Conservation (phyloP, 2,797 vertebrate species). For the Leucoraja ocellata region DNA sequence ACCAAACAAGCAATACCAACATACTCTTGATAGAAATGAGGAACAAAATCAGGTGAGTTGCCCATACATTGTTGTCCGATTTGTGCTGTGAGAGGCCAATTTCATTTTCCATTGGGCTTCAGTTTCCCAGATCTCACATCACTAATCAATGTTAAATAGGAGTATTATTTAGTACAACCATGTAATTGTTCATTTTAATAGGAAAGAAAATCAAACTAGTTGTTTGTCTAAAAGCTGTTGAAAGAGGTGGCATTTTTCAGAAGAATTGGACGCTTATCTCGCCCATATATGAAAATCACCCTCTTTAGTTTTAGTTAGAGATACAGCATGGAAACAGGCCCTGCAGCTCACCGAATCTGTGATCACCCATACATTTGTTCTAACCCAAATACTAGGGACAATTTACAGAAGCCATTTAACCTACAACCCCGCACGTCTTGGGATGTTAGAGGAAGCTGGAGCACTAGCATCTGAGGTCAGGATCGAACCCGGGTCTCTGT, state of each 20-base stretch:
- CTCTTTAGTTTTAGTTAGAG: too few species aligned
- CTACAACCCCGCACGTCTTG: too few species aligned
- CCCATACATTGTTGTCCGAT: not conserved
- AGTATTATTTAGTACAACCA: not conserved
- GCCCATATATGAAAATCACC: too few species aligned
- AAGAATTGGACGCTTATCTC: not conserved
- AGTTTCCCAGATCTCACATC: not conserved
- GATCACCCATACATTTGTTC: too few species aligned
- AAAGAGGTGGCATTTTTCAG: not conserved
- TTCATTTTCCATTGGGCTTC: not conserved
- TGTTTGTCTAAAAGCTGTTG: not conserved
- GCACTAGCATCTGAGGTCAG: too few species aligned
- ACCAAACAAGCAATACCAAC: not conserved
- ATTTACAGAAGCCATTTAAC: too few species aligned
- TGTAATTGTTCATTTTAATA: not conserved
- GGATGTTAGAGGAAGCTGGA: too few species aligned
- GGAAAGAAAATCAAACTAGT: not conserved
- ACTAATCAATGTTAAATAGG: not conserved
- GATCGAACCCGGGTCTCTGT: too few species aligned
- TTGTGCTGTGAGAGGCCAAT: not conserved
- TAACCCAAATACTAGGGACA: too few species aligned
- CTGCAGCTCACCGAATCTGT: too few species aligned
- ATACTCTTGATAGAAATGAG: not conserved
- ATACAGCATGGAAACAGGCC: too few species aligned
- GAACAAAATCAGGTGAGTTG: not conserved